These are phyloP conservation scores for Poeciliopsis turrubarensis DNA, from an alignment of 2,113 vertebrate genomes.

Conservation along the genomic window DNA sequence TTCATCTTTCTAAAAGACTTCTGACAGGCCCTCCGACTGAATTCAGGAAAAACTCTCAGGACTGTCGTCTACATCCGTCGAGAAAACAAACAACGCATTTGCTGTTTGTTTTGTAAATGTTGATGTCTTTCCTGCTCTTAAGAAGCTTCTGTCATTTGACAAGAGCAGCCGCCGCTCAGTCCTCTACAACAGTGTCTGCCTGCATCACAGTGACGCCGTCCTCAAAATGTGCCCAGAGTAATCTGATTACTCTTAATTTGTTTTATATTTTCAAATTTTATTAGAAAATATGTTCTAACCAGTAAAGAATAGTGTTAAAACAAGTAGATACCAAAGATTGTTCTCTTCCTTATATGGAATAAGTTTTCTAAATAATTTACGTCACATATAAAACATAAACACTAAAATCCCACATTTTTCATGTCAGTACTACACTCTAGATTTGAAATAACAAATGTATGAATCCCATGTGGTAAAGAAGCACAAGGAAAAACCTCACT, in stretches of 20 bases:
- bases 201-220: conserved; percentile 13
- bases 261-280: no score
- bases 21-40: conserved; percentile 45
- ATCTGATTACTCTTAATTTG: no score
- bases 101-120: conserved; percentile 33
- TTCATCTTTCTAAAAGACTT: conserved; percentile 61
- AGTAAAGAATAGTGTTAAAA: neutral
- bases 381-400: neutral
- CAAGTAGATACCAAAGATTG: neutral
- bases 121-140: conserved; percentile 16
- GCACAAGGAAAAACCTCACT: no score
- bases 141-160: conserved; percentile 27
- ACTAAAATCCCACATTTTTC: neutral
- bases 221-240: neutral
- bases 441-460: neutral
- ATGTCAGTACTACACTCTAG: neutral
- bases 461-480: no score
- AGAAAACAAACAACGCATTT: conserved; percentile 30
- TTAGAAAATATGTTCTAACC: neutral
- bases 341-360: neutral
- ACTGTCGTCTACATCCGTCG: conserved; percentile 12
- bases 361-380: neutral
- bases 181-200: neutral
- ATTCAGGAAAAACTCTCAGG: conserved; percentile 9
- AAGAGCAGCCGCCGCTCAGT: neutral